Evolutionary conservation across 2,888 invertebrate genomes (phyloP).

Genomic region (Dryocosmus kuriphilus): DNA sequence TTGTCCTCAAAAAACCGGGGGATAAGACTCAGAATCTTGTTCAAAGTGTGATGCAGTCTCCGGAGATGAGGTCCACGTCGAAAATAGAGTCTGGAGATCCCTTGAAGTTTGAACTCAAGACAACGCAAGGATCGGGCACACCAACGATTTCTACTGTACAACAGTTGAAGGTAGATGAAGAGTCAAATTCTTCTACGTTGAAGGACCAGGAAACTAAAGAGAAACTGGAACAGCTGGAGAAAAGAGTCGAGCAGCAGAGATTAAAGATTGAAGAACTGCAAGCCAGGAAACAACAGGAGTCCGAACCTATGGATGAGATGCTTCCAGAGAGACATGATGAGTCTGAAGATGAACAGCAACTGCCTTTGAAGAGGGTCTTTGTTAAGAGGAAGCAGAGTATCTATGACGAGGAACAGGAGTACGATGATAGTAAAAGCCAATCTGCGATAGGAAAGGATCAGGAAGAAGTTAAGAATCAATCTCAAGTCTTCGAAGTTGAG

Average conservation of each 20-base stretch:
- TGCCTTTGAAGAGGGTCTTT: conserved; percentile 81
- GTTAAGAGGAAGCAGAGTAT: conserved; percentile 80
- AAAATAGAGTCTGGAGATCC: conserved; percentile 54
- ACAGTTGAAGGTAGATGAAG: conserved; percentile 49
- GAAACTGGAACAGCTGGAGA: conserved; percentile 73
- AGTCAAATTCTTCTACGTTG: neutral
- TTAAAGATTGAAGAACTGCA: conserved; percentile 74
- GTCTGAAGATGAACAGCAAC: conserved; percentile 75
- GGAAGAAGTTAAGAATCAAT: conserved; percentile 16
- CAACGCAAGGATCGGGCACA: conserved; percentile 60
- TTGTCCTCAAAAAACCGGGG: conserved; percentile 73
- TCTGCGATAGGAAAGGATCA: conserved; percentile 34
- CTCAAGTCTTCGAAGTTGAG: conserved; percentile 42
- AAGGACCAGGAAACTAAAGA: conserved; percentile 74
- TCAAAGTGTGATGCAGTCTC: conserved; percentile 66
- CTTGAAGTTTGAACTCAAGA: conserved; percentile 70
- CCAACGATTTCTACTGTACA: conserved; percentile 50
- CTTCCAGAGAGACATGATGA: conserved; percentile 75
- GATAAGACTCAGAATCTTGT: conserved; percentile 66
- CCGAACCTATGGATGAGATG: conserved; percentile 73
- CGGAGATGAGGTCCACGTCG: conserved; percentile 43
- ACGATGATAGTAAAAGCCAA: conserved; percentile 64
- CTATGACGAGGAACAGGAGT: conserved; percentile 75
- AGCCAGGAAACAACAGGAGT: conserved; percentile 72
- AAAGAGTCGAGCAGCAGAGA: conserved; percentile 73